These are phyloP conservation scores for Daphoenositta chrysoptera DNA, from an alignment of 2,113 vertebrate genomes.

Conservation along the genomic window DNA sequence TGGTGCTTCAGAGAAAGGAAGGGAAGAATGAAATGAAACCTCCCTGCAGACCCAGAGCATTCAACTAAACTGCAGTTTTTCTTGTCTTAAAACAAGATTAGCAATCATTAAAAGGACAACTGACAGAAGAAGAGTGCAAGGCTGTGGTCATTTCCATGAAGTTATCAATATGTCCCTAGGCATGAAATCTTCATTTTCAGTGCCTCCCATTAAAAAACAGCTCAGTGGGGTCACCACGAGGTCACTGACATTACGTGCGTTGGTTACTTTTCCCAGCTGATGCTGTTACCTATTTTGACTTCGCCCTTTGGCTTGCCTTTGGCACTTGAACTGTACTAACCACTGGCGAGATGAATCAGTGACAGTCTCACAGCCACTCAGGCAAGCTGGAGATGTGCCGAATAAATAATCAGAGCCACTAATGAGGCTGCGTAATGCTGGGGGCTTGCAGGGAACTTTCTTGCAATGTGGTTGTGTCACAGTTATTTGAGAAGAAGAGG, in stretches of 20 bases:
- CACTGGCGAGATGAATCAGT: not conserved
- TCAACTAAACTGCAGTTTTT: not conserved
- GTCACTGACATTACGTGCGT: not conserved
- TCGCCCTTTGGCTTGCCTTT: slow-evolving; percentile 52
- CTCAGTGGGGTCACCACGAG: not conserved
- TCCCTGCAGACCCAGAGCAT: not conserved
- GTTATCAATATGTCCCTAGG: not conserved
- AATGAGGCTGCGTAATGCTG: slow-evolving; percentile 16
- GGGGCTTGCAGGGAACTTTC: slow-evolving; percentile 11
- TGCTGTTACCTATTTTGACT: slow-evolving; percentile 5
- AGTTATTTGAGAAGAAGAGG: not conserved
- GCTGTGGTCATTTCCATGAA: not conserved
- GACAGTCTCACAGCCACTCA: not conserved
- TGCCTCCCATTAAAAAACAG: not conserved
- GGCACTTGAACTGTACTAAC: slow-evolving; percentile 4
- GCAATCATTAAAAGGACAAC: not conserved
- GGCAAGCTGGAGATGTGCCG: not conserved
- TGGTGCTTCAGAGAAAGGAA: slow-evolving; percentile 11
- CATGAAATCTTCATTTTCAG: not conserved
- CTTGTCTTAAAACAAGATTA: slow-evolving; percentile 18
- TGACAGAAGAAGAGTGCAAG: not conserved
- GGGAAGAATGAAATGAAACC: slow-evolving; percentile 10
- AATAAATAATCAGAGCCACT: slow-evolving; percentile 29
- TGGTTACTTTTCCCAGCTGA: slow-evolving; percentile 1
- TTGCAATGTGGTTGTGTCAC: not conserved